Percentiles rank a stretch among this genome's conserved stretches.
Conservation (phyloP, 2,797 vertebrate genomes). For the Notoglanidium macrostoma region DNA sequence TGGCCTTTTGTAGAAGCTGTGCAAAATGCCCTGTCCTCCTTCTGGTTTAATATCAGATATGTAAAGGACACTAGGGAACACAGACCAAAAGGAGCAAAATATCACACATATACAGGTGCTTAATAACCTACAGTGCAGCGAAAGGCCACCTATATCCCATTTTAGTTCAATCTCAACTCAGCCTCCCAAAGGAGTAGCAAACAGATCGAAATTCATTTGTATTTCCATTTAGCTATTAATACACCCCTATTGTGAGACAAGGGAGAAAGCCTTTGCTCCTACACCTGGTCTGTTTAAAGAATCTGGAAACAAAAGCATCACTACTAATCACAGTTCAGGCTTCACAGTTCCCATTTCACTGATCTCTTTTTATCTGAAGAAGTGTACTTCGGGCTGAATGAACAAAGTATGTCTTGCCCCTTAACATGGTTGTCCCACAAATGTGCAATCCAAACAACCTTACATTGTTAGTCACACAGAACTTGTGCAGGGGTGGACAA, state of each 20-base stretch:
- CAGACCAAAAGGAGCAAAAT: conserved; percentile 19
- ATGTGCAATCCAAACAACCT: neutral
- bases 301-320: conserved; percentile 38
- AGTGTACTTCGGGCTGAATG: neutral
- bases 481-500: neutral
- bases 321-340: conserved; percentile 9
- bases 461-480: neutral
- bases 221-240: conserved; percentile 50
- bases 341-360: neutral
- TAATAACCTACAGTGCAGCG: conserved; percentile 10
- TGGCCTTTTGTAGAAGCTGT: conserved; percentile 14
- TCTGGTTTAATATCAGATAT: conserved; percentile 14
- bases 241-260: conserved; percentile 28
- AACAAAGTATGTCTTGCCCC: neutral
- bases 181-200: conserved; percentile 27
- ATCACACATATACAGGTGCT: conserved; percentile 20
- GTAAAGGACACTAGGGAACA: conserved; percentile 23
- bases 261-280: conserved; percentile 19
- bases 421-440: neutral
- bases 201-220: conserved; percentile 38
- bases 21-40: neutral
- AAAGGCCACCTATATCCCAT: conserved; percentile 29
- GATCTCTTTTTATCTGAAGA: neutral
- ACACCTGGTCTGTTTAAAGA: conserved; percentile 42
- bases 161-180: conserved; percentile 32